Evolutionary conservation across 2,797 vertebrate species (phyloP).

Genomic region (Sebastes hopkinsi): DNA sequence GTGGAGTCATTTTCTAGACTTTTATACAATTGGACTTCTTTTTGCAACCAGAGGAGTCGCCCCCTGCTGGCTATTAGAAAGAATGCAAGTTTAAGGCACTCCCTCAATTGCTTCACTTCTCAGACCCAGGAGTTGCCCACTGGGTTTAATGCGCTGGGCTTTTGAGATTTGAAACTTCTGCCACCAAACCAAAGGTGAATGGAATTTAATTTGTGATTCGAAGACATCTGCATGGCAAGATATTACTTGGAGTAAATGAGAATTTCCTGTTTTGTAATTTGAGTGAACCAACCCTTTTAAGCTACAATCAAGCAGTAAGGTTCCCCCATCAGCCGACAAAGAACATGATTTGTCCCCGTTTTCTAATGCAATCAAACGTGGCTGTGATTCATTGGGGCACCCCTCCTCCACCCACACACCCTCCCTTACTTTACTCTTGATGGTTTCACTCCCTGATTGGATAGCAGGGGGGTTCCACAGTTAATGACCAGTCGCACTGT

Average conservation of each 20-base stretch:
- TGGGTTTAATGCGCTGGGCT: no score
- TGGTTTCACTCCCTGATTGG: conserved; percentile 35
- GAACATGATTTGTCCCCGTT: conserved; percentile 43
- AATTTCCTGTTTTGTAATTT: neutral
- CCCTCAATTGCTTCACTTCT: neutral
- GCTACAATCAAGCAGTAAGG: conserved; percentile 5
- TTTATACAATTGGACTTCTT: no score
- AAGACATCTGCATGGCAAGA: neutral
- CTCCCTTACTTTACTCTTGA: neutral
- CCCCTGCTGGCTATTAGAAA: no score
- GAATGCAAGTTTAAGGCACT: no score
- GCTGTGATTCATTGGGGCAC: conserved; percentile 21
- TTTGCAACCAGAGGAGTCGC: no score
- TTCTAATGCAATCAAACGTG: conserved; percentile 26
- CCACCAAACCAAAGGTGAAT: neutral
- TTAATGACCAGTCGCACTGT: conserved; percentile 38
- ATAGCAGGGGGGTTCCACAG: conserved; percentile 17
- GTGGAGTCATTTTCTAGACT: no score
- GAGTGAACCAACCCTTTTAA: conserved; percentile 15
- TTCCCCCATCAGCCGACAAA: conserved; percentile 22
- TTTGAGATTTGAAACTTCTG: neutral
- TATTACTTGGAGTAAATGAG: neutral
- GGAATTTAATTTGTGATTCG: neutral
- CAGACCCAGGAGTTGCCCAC: neutral
- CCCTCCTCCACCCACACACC: neutral